Evolutionary conservation across 2,113 vertebrate genomes (phyloP).

Genomic region (Rhinopomastus cyanomelas): DNA sequence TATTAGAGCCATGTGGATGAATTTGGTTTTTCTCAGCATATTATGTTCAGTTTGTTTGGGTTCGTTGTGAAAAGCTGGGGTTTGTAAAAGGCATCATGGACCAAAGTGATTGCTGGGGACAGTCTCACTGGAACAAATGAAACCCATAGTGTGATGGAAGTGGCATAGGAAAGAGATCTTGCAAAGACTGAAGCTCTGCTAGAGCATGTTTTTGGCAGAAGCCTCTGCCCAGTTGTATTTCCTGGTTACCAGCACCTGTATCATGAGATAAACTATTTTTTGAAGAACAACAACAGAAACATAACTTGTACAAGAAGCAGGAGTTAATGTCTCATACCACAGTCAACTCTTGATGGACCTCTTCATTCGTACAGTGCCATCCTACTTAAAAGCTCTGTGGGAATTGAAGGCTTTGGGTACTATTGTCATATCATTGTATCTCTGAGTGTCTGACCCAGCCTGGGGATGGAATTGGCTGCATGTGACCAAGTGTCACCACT

Average conservation of each 20-base stretch:
- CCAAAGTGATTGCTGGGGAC: not conserved
- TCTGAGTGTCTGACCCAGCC: not conserved
- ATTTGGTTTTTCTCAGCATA: not conserved
- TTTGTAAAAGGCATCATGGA: not conserved
- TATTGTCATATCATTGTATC: accelerated
- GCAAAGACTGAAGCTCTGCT: not conserved
- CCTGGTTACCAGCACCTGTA: not conserved
- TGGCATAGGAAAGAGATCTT: not conserved
- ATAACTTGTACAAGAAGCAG: not conserved
- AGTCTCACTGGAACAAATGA: not conserved
- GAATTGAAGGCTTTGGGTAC: not conserved
- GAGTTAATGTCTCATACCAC: not conserved
- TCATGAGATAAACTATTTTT: not conserved
- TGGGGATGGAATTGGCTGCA: not conserved
- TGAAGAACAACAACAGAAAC: not conserved
- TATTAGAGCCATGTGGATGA: not conserved
- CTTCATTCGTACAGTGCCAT: not conserved
- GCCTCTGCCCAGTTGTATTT: not conserved
- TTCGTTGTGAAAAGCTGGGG: not conserved
- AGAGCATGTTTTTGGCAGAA: not conserved
- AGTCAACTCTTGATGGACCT: not conserved
- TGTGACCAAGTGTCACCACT: not conserved
- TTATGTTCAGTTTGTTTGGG: not conserved
- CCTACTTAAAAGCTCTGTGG: accelerated
- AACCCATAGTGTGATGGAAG: not conserved